Evolutionary conservation across 2,797 vertebrate species (phyloP), one percentile per base, ranked within the genome.

Genomic region (Poeciliopsis turneri): DNA sequence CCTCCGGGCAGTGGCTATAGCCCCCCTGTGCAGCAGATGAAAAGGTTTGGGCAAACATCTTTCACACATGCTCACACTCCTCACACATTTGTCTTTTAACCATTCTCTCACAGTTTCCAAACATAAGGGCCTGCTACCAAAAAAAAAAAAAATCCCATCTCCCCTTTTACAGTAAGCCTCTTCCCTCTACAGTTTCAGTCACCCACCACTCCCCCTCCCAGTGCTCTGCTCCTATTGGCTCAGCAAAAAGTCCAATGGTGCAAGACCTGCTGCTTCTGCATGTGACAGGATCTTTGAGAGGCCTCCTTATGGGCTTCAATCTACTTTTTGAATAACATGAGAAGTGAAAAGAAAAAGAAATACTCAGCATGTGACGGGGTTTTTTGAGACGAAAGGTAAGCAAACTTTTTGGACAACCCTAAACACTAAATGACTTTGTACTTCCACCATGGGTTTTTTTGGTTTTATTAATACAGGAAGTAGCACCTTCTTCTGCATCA

Each of bases 1-100:
- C 93, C 95, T 97, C 95, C 97, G 94, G 96, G 93, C 96, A 97
- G 95, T 96, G 96, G 96, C 95, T 97, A 97, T 96, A 96, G 95
- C 96, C 96, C 94, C 92, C 94, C 96, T 96, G 96, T 96, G 95
- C 90, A 96, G 96, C 96, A 97, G 95, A 97, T 92, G 95, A 96
- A 97, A 95, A 97, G 94, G 96, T 96, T 95, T 94, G 95, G 96
- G 97, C 96, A 97, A 96, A 96, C 95, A 95, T 96, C 96, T 94
- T 94, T 94, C 94, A 94, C 92, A 97, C 96, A 94, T 92, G 85
- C 93, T 92, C 93, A 87, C 91, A 85, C 92, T 85, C 92, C 92
- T 88, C 93, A 87, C 87, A 93, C 88, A 92, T 79, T 87, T 93
- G 88, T 77, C 91, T 91, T 92, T 88, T 76, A 85, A 83, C 84